Conservation (phyloP, 2,113 vertebrate genomes). For the Pygathrix nemaeus region DNA sequence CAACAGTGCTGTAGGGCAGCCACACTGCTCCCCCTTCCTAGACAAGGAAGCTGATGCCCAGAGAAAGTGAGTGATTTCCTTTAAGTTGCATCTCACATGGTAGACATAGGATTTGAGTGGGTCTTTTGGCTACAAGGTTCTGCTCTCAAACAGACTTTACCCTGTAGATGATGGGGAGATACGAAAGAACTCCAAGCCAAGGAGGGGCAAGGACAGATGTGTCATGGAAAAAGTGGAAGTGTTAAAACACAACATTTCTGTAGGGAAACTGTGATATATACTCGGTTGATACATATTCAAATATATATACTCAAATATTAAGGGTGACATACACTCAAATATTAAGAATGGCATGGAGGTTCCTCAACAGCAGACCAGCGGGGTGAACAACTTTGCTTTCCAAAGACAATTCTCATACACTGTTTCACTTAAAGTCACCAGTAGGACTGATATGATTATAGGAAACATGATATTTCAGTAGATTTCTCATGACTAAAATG, state of each 20-base stretch:
- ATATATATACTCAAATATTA: neutral
- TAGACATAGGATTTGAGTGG: neutral
- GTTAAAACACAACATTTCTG: neutral
- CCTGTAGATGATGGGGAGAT: neutral
- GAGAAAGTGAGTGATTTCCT: neutral
- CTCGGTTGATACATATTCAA: no score
- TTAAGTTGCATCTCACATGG: neutral
- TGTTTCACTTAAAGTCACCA: no score
- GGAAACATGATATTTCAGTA: neutral
- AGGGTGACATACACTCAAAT: neutral
- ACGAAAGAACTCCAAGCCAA: neutral
- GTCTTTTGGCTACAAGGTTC: neutral
- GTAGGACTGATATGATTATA: neutral
- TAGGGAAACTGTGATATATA: rapidly evolving
- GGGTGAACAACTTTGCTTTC: neutral
- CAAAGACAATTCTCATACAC: neutral
- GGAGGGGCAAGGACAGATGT: rapidly evolving
- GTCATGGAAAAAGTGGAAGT: rapidly evolving
- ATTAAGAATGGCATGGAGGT: neutral
- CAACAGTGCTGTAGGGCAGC: rapidly evolving
- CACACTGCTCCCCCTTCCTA: neutral
- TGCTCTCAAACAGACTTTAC: neutral
- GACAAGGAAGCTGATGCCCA: neutral
- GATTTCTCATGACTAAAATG: neutral
- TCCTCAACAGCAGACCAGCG: neutral